Evolutionary conservation across 2,797 vertebrate species (phyloP), one percentile per base, ranked within the genome.

Genomic region (Halcyon badia): DNA sequence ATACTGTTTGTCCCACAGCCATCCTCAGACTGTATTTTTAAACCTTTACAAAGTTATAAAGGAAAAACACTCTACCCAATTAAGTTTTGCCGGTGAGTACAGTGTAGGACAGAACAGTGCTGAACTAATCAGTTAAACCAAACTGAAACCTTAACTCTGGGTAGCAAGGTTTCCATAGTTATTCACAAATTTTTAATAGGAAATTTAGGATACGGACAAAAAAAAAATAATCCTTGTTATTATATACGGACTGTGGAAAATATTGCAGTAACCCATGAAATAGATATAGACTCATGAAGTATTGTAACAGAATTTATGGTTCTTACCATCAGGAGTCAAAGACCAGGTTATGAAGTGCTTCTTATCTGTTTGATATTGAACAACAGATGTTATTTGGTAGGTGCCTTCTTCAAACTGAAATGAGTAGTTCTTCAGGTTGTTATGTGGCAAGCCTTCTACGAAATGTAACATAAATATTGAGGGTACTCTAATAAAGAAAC

Each of bases 311-410:
- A 65, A 64, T 75, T 52, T 37, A 37, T 37, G 61, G 79, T 61
- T 98, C 99, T 96, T 96, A 99, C 99, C 99, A 61, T 99, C 98
- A 72, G 96, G 33, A 83, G 97, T 97, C 90, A 94, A 94, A 70
- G 98, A 95, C 99, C 99, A 99, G 24, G 99, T 98, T 96, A 99
- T 98, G 96, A 99, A 99, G 96, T 99, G 99, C 94, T 98, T 97
- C 35, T 97, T 95, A 10, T 96, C 90, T 11, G 97, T 91, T n/a
- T 97, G 93, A 96, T 99, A 99, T 91, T 99, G 99, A 95, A 99
- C 98, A 84, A 99, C 35, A 5, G 98, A 97, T 41, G 98, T 98
- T 95, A 99, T 77, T 4, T 97, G 96, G 87, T 99, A 99, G 58
- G 72, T 92, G 69, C 72, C 97, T 25, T 97, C 98, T 70, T 98